Conservation (phyloP, 2,888 invertebrate genomes). For the Oscheius onirici region DNA sequence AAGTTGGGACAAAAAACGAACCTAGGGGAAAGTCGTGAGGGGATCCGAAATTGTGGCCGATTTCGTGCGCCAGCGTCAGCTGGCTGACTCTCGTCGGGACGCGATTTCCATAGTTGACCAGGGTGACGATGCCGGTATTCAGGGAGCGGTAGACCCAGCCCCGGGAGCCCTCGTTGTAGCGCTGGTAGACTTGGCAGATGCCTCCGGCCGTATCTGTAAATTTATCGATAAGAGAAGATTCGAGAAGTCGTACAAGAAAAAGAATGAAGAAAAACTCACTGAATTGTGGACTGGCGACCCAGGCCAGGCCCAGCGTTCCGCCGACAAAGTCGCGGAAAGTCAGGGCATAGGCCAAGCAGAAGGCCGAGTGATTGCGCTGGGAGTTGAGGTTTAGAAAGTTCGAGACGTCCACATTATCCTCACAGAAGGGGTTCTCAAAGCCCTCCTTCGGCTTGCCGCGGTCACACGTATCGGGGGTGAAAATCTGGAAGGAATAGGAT, state of each 20-base stretch:
- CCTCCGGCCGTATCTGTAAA: conserved; percentile 90
- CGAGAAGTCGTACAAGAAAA: too few species aligned
- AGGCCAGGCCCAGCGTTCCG: conserved; percentile 95
- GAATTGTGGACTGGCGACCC: conserved; percentile 94
- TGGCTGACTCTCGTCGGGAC: conserved; percentile 98
- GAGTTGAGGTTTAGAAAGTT: conserved; percentile 98
- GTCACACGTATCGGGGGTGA: conserved; percentile 85
- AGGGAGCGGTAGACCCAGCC: conserved; percentile 92
- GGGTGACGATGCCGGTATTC: conserved; percentile 98
- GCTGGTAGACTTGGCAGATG: conserved; percentile 94
- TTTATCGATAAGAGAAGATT: too few species aligned
- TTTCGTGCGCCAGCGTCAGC: conserved; percentile 95
- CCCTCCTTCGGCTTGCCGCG: conserved; percentile 52
- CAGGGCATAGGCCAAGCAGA: conserved; percentile 99
- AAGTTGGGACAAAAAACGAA: too few species aligned
- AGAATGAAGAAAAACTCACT: too few species aligned
- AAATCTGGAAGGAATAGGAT: conserved; percentile 86
- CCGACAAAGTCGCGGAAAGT: conserved; percentile 95
- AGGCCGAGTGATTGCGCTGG: conserved; percentile 93
- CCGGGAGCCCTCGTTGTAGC: conserved; percentile 89
- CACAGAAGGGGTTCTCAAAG: conserved; percentile 78
- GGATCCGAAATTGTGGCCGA: conserved; percentile 98
- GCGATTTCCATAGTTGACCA: conserved; percentile 92
- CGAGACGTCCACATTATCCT: conserved; percentile 96
- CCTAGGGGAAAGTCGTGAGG: conserved; percentile 75